phyloP scores from a whole-genome alignment of 2,113 vertebrate genomes.

The Physeter macrocephalus region DNA sequence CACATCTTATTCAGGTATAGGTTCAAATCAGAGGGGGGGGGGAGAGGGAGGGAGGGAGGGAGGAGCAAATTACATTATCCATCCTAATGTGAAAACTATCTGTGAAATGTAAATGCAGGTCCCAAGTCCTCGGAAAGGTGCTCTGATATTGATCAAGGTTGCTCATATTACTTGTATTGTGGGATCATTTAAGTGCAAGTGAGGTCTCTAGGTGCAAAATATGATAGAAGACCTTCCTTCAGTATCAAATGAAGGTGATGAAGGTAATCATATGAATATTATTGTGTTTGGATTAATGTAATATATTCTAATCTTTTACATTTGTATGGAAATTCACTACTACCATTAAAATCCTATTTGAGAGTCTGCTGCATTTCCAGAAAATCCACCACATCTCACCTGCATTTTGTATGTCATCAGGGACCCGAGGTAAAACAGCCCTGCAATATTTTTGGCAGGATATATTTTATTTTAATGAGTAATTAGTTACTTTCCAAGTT shows the following conservation, averaged over 20 bases:
- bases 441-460: neutral
- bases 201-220: neutral
- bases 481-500: neutral
- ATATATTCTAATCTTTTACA: neutral
- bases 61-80: neutral
- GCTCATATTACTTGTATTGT: neutral
- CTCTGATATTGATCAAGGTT: neutral
- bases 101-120: neutral
- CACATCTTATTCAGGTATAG: neutral
- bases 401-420: neutral
- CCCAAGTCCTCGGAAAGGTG: neutral
- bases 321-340: neutral
- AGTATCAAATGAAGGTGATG: neutral
- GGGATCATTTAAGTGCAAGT: neutral
- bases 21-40: neutral
- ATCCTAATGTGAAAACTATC: neutral
- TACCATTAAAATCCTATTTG: neutral
- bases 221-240: neutral
- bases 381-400: neutral
- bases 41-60: neutral
- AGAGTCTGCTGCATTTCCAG: neutral
- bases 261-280: neutral
- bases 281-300: neutral
- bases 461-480: neutral
- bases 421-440: neutral